Conservation (phyloP, 2,888 invertebrate genomes). For the Tricholauxania praeusta region DNA sequence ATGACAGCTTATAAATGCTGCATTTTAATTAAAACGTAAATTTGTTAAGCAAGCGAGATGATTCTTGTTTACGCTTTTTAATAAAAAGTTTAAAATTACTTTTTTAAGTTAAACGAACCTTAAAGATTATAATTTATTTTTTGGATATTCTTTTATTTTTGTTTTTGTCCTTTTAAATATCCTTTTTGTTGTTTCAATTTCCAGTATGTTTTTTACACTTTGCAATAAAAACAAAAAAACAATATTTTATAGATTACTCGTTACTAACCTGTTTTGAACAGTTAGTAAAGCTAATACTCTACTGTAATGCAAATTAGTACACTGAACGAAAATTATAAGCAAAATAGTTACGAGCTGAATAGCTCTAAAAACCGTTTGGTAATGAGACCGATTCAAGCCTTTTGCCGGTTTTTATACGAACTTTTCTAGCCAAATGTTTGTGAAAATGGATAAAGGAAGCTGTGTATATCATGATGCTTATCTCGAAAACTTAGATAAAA, state of each 20-base stretch:
- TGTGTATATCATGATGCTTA: conserved; percentile 12
- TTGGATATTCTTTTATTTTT: too few species aligned
- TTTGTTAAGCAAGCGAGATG: not conserved
- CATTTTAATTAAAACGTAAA: not conserved
- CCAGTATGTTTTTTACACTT: too few species aligned
- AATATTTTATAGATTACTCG: too few species aligned
- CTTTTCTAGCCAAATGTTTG: not conserved
- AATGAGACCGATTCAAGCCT: conserved; percentile 37
- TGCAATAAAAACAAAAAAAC: too few species aligned
- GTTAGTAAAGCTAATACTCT: too few species aligned
- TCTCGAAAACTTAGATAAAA: conserved; percentile 18
- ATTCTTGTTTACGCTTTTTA: too few species aligned
- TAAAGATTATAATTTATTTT: too few species aligned
- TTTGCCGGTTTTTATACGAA: conserved; percentile 18
- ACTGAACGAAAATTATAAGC: not conserved
- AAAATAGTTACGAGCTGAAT: conserved; percentile 44
- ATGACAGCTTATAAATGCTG: not conserved
- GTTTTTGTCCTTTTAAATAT: too few species aligned
- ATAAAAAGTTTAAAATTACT: too few species aligned
- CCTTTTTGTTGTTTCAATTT: too few species aligned
- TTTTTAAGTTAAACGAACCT: too few species aligned
- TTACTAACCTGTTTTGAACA: too few species aligned
- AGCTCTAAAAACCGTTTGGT: conserved; percentile 48
- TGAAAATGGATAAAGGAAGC: conserved; percentile 12
- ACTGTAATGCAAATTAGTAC: not conserved